Evolutionary conservation across 2,797 vertebrate species (phyloP).

Genomic region (Neomorphus geoffroyi): DNA sequence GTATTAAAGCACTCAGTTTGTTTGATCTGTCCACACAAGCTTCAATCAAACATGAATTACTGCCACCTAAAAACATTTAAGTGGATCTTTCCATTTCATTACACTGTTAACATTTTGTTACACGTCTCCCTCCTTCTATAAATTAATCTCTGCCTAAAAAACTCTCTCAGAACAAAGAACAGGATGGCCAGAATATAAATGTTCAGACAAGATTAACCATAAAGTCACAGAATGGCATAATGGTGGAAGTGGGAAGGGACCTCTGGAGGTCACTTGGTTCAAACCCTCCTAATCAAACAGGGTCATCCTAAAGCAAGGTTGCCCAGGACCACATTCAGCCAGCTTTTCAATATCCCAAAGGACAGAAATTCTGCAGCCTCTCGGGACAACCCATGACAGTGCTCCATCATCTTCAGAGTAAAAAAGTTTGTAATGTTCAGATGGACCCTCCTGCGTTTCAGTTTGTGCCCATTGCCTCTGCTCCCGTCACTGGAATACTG

Average conservation of each 20-base stretch:
- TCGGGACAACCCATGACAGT: neutral
- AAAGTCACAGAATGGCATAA: neutral
- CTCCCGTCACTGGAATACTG: neutral
- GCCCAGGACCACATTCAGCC: neutral
- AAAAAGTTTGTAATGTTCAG: neutral
- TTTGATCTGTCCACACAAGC: neutral
- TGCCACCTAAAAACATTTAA: neutral
- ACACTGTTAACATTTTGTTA: neutral
- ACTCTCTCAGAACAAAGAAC: neutral
- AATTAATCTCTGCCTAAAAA: neutral
- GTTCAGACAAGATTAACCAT: neutral
- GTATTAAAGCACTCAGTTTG: neutral
- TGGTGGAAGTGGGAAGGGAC: neutral
- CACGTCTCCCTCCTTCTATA: neutral
- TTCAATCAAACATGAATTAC: neutral
- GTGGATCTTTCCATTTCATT: neutral
- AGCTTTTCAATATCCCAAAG: neutral
- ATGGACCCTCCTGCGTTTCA: rapidly evolving
- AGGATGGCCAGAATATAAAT: neutral
- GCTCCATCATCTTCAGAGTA: neutral
- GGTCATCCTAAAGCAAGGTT: neutral
- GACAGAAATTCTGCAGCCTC: neutral
- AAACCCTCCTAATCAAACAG: neutral
- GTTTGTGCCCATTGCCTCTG: neutral
- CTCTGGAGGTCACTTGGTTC: neutral